phyloP scores from a whole-genome alignment of 2,113 vertebrate species.

The Anguilla rostrata region DNA sequence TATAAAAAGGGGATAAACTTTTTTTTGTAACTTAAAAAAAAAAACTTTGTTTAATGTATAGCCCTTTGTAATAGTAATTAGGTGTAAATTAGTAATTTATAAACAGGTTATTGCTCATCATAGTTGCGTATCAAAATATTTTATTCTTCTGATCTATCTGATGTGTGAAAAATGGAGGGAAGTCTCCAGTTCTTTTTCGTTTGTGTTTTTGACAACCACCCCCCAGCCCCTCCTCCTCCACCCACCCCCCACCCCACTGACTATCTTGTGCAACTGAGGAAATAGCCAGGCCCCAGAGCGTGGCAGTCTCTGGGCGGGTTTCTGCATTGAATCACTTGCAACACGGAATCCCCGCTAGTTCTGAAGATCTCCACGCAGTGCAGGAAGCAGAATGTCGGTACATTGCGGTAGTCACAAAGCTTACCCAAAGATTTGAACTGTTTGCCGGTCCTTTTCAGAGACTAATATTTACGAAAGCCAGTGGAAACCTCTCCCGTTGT shows the following conservation, averaged over 20 bases:
- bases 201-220: conserved; percentile 26
- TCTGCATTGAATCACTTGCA: conserved; percentile 9
- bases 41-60: conserved; percentile 70
- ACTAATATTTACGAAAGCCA: conserved; percentile 76
- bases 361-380: conserved; percentile 58
- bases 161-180: conserved; percentile 75
- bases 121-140: conserved; percentile 53
- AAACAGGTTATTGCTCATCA: conserved; percentile 72
- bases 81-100: conserved; percentile 85
- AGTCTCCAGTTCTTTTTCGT: conserved; percentile 59
- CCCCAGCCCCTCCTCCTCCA: conserved; percentile 34
- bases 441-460: conserved; percentile 75
- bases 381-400: conserved; percentile 26
- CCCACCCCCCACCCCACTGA: conserved; percentile 34
- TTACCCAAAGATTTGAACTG: conserved; percentile 61
- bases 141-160: conserved; percentile 61
- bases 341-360: conserved; percentile 40
- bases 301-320: conserved; percentile 15
- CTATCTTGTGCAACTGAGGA: conserved; percentile 24
- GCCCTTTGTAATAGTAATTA: conserved; percentile 81
- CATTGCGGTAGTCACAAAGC: conserved; percentile 42
- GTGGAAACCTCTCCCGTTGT: conserved; percentile 84
- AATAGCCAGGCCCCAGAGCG: conserved; percentile 31
- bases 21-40: conserved; percentile 73
- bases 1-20: conserved; percentile 61